Evolutionary conservation across 2,113 vertebrate species (phyloP), one percentile per base, ranked within the genome.

Genomic region (Rhinichthys klamathensis): DNA sequence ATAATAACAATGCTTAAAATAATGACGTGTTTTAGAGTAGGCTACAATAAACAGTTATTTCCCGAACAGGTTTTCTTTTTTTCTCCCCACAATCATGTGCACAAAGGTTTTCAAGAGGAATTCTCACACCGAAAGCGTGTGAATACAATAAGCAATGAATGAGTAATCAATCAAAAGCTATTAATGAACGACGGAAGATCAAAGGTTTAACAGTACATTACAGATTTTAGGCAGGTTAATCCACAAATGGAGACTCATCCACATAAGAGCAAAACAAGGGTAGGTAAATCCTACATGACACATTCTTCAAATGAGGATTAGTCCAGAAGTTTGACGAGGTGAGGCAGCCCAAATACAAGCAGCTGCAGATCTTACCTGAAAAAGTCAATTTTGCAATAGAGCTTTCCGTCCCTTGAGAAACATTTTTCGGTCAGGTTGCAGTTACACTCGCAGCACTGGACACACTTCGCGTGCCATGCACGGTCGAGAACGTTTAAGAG

Each of bases 321-420:
- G 25, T 76, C 32, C 61, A 82, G 77, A 72, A 70, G 58, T 65
- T 86, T 67, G 70, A 82, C 32, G 61, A 84, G 60, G 30, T 35
- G 70, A 58, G 77, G 35, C 44, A 70, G 9, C 82, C 21, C 9
- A 3, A 54, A 5, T 4, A 10, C 51, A 38, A 60, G 80, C 69
- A 30, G 77, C 63, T 65, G 54, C 83, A 51, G 54, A 56, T 79
- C 95, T 96, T 95, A 97, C 97, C 97, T 98, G 96, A 98, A 98
- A 92, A 99, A 98, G 96, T 98, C 97, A 35, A 96, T 96, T 94
- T 98, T 98, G 95, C 97, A 99, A 90, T 97, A 99, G 85, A 99
- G 97, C 93, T 99, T 99, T 25, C 97, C 97, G 89, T 98, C 97
- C 91, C 97, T 93, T 90, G 97, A 97, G 95, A 99, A 99, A 90